Base-by-base conservation (phyloP, 2,113 vertebrate species). In the Megalops atlanticus region DNA sequence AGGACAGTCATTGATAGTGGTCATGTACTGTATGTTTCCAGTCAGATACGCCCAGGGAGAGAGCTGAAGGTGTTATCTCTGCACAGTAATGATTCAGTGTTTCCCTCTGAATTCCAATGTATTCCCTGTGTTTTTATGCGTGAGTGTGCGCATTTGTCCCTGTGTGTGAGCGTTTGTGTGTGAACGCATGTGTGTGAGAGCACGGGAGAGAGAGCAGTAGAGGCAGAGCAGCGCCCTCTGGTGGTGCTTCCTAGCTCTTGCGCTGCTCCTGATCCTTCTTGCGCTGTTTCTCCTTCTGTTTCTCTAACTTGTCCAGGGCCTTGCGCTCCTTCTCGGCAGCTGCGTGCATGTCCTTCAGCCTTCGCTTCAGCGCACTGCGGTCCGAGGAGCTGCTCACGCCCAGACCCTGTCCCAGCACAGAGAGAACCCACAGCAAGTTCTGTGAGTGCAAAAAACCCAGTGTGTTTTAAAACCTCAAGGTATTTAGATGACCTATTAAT, bases 341-440 rank as follows among this genome's bases (percentile, higher is more conserved):
- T 0, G 83, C 77, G 0, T 94, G 95, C 84, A 97, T 89, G 74
- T 96, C 96, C 91, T 95, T 96, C 76, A 97, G 88, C 79, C 95
- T 93, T 33, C 94, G 89, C 90, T 96, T 97, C 84, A 98, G 91
- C 15, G 93, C 80, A 0, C 93, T 90, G 11, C 96, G 95, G 71
- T 98, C 95, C 0, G 95, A 92, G 0, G 95, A 93, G 85, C 92
- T 96, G 91, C 92, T 86, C 81, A 97, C 94, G 2, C 96, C 96
- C 85, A 97, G 93, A 36, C 92, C 93, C 95, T 96, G 89, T 1
- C 1, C 18, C 73, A 21, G 33, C 35, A 33, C 31, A 35, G 33
- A 64, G 24, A 31, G 6, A 64, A n/a, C n/a, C n/a, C n/a, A n/a
- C n/a, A 45, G 14, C 43, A 45, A 45, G 43, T 45, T 1, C 43